These are phyloP conservation scores for Lysandra bellargus DNA, from an alignment of 2,888 invertebrate species.

Conservation along the genomic window DNA sequence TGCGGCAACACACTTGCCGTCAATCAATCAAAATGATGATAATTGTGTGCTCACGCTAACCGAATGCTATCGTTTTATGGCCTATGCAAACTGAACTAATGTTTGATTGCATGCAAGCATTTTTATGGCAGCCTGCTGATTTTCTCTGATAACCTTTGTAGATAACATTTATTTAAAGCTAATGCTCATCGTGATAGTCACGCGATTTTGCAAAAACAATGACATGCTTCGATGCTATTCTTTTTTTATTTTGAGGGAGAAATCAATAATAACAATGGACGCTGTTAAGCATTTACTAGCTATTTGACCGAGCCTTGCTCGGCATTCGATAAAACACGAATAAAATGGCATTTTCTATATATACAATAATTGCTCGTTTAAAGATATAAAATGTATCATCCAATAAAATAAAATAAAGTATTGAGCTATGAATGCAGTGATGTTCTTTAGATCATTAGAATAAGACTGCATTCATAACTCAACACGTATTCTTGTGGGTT, in stretches of 20 bases:
- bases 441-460: no score
- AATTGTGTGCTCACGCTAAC: not conserved
- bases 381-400: no score
- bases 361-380: no score
- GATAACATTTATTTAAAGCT: not conserved
- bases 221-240: not conserved
- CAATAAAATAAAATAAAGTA: no score
- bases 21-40: not conserved
- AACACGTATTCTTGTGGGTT: no score
- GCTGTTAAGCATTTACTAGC: no score
- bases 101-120: constrained; percentile 7
- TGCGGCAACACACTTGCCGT: not conserved
- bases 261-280: no score
- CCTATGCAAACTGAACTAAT: not conserved
- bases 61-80: not conserved
- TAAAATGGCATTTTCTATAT: no score
- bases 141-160: not conserved
- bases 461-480: no score
- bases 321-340: no score
- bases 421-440: no score
- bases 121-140: constrained; percentile 1
- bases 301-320: no score
- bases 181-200: not conserved
- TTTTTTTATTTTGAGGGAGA: not conserved
- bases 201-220: not conserved